phyloP scores from a whole-genome alignment of 2,113 vertebrate species.

The Coptodon bakossiorum region DNA sequence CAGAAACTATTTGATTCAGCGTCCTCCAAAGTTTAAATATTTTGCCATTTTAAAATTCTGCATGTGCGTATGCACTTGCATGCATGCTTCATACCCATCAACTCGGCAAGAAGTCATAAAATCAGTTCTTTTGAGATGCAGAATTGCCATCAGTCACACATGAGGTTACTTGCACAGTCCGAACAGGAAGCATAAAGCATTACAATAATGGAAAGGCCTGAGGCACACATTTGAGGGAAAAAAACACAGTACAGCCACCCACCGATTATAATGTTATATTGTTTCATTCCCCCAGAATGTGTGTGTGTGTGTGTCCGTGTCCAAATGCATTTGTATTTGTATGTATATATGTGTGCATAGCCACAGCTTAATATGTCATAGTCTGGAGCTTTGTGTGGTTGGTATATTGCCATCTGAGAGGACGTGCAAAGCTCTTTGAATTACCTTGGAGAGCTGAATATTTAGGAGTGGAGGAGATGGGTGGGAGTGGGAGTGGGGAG shows the following conservation, averaged over 20 bases:
- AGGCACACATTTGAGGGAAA: conserved; percentile 23
- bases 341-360: not conserved
- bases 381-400: conserved; percentile 10
- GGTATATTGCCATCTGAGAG: conserved; percentile 11
- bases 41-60: not conserved
- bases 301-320: not conserved
- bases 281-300: conserved; percentile 19
- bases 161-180: conserved; percentile 15
- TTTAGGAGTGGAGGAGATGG: conserved; percentile 21
- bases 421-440: conserved; percentile 9
- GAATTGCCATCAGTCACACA: conserved; percentile 19
- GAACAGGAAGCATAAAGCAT: conserved; percentile 25
- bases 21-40: not conserved
- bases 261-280: conserved; percentile 37
- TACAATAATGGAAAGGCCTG: conserved; percentile 53
- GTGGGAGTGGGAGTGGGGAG: not conserved
- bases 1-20: not conserved
- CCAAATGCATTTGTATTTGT: not conserved
- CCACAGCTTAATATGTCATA: conserved; percentile 5
- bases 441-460: conserved; percentile 3
- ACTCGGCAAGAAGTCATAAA: conserved; percentile 21
- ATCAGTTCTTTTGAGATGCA: conserved; percentile 23
- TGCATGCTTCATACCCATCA: not conserved
- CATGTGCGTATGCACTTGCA: not conserved
- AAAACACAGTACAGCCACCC: conserved; percentile 14